phyloP scores from a whole-genome alignment of 2,888 invertebrate species.

The Cancer borealis region DNA sequence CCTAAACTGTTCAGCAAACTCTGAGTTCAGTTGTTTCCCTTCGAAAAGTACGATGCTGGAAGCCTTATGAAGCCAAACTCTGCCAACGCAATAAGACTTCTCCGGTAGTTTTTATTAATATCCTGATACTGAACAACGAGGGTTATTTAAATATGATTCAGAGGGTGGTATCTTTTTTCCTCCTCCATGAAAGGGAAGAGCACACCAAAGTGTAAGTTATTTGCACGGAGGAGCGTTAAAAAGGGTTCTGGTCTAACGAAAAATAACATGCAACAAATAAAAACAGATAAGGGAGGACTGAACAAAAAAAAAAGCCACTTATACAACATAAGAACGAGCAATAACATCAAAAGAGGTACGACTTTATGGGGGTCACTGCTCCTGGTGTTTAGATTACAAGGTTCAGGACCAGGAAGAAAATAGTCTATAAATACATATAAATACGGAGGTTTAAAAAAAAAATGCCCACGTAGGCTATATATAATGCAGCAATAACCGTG shows the following conservation, averaged over 20 bases:
- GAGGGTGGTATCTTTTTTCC: not conserved
- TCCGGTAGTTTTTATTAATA: not conserved
- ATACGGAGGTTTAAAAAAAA: not conserved
- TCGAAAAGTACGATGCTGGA: not conserved
- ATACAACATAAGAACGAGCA: not conserved
- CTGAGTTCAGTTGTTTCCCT: not conserved
- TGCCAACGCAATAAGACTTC: not conserved
- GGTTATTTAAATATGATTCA: not conserved
- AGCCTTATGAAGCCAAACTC: not conserved
- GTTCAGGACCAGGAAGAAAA: not conserved
- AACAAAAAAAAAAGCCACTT: not conserved
- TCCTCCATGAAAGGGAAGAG: not conserved
- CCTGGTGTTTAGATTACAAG: not conserved
- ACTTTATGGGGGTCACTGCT: conserved; percentile 9
- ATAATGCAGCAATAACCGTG: not conserved
- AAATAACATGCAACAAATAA: not conserved
- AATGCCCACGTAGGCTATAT: not conserved
- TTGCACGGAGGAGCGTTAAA: not conserved
- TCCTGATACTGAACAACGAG: not conserved
- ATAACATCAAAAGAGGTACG: not conserved
- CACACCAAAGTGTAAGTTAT: conserved; percentile 8
- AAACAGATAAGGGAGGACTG: not conserved
- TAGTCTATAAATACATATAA: not conserved
- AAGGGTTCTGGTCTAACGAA: not conserved
- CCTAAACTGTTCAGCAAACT: not conserved